These are phyloP conservation scores for Rhodinocichla rosea DNA, from an alignment of 2,113 vertebrate species.

Conservation along the genomic window DNA sequence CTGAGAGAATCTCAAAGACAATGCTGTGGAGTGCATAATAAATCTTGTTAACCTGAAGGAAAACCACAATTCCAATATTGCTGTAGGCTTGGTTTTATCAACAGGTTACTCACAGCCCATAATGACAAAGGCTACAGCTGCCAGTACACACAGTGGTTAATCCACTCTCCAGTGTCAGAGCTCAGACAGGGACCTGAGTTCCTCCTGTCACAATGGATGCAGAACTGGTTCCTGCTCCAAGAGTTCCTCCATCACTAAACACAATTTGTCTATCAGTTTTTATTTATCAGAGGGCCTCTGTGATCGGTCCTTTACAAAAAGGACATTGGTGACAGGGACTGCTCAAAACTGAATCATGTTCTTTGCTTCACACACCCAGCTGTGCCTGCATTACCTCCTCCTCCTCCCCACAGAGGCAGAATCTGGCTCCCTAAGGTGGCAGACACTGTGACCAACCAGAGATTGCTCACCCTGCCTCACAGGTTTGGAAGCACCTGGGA, in stretches of 20 bases:
- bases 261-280: background rate
- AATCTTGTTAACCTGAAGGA: background rate
- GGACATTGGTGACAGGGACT: background rate
- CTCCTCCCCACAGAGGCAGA: too few species aligned
- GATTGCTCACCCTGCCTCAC: background rate
- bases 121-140: background rate
- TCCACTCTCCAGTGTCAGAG: background rate
- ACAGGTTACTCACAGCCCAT: background rate
- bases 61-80: background rate
- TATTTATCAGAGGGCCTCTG: background rate
- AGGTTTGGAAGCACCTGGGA: background rate
- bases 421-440: background rate
- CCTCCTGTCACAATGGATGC: background rate
- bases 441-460: rapidly evolving
- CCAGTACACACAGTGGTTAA: background rate
- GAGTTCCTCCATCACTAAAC: background rate
- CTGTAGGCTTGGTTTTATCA: background rate
- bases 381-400: background rate
- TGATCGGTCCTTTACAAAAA: background rate
- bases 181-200: background rate
- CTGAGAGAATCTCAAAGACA: background rate
- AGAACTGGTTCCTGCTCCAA: background rate
- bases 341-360: background rate
- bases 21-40: background rate
- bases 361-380: background rate